A percentile compares a stretch with the other conserved stretches of the same genome.
phyloP scores from a whole-genome alignment of 2,113 vertebrate species.

The Archilochus colubris region DNA sequence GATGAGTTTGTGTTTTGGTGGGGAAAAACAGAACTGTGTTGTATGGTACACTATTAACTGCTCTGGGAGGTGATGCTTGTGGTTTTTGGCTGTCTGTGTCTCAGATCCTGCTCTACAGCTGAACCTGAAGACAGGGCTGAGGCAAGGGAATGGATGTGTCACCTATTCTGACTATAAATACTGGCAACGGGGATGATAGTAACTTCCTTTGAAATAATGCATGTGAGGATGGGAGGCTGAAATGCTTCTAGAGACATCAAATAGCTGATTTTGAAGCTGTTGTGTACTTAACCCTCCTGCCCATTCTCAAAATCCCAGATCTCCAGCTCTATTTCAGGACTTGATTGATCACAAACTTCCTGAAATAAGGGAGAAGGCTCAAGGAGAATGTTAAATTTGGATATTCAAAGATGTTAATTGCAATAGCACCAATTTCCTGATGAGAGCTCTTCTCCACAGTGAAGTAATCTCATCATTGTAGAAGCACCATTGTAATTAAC shows the following conservation, averaged over 20 bases:
- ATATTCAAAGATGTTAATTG: slow-evolving; percentile 62
- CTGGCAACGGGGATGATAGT: background rate
- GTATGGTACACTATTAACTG: accelerated
- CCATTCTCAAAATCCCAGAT: background rate
- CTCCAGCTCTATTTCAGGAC: slow-evolving; percentile 42
- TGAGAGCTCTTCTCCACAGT: slow-evolving; percentile 49
- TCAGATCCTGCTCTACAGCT: background rate
- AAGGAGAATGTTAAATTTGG: slow-evolving; percentile 62
- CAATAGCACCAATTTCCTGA: slow-evolving; percentile 50
- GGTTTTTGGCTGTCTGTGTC: background rate
- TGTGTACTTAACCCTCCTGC: background rate
- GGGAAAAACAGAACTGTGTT: background rate
- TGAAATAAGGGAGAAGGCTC: slow-evolving; percentile 51
- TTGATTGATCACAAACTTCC: slow-evolving; percentile 52
- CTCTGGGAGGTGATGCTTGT: background rate
- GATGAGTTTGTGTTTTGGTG: background rate
- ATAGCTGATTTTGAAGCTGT: slow-evolving; percentile 11
- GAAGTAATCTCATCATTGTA: slow-evolving; percentile 57
- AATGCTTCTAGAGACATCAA: background rate
- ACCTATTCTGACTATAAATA: background rate
- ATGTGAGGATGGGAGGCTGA: background rate
- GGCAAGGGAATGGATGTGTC: background rate
- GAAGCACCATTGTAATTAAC: slow-evolving; percentile 45
- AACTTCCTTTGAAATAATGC: slow-evolving; percentile 13
- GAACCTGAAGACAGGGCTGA: background rate